Conservation (phyloP, 2,888 invertebrate species). For the Pteria penguin region DNA sequence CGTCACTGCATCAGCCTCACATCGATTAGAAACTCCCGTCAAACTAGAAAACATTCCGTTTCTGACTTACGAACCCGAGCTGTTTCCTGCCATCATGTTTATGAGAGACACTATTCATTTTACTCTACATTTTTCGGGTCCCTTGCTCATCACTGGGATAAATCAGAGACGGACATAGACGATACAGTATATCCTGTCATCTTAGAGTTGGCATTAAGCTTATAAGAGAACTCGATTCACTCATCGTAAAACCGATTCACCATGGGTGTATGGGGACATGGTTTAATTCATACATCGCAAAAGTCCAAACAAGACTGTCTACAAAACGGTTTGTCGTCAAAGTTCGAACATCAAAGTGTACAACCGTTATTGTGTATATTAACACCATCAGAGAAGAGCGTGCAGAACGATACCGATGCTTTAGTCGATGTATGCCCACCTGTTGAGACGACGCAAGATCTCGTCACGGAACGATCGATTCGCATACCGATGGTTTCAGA, state of each 20-base stretch:
- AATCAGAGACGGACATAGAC: background rate
- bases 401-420: no score
- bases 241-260: background rate
- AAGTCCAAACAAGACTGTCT: no score
- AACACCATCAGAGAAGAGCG: no score
- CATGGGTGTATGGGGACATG: no score
- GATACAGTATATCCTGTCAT: conserved; percentile 2
- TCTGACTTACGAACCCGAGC: background rate
- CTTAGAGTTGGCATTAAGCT: background rate
- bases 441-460: no score
- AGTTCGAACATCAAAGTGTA: no score
- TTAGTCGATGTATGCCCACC: no score
- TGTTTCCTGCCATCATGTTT: conserved; percentile 11
- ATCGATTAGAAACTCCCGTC: background rate
- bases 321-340: no score
- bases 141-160: background rate
- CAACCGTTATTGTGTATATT: no score
- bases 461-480: no score
- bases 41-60: background rate
- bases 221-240: background rate
- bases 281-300: no score
- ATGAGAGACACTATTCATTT: background rate
- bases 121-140: conserved; percentile 8
- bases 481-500: no score
- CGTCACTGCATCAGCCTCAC: background rate